phyloP scores from a whole-genome alignment of 2,797 vertebrate species.

The Rhinatrema bivittatum region DNA sequence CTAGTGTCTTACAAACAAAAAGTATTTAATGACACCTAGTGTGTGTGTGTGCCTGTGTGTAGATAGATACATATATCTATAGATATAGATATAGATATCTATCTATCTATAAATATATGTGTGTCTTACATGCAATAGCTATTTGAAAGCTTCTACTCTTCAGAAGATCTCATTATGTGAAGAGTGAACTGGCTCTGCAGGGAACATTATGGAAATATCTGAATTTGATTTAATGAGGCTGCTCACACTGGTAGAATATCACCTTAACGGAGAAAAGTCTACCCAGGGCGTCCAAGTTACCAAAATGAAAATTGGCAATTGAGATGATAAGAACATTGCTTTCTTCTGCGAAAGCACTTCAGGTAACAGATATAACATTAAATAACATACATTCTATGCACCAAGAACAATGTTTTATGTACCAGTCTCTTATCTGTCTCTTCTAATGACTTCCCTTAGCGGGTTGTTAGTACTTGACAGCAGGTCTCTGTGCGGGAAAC shows the following conservation, averaged over 20 bases:
- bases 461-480: constrained; percentile 99
- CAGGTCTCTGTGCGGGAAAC: constrained; percentile 95
- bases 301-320: constrained; percentile 78
- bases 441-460: constrained; percentile 99
- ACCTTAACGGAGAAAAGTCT: constrained; percentile 75
- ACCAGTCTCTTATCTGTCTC: constrained; percentile 94
- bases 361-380: constrained; percentile 82
- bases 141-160: constrained; percentile 78
- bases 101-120: constrained; percentile 55
- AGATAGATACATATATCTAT: constrained; percentile 49
- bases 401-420: constrained; percentile 93
- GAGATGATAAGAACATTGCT: constrained; percentile 71
- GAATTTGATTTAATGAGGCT: constrained; percentile 89
- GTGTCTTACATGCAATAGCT: constrained; percentile 71
- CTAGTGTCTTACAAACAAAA: constrained; percentile 60
- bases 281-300: constrained; percentile 72
- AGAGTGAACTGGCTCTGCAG: constrained; percentile 80
- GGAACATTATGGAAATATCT: constrained; percentile 90
- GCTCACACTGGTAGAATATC: constrained; percentile 79
- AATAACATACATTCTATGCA: constrained; percentile 84
- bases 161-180: constrained; percentile 84
- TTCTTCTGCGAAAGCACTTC: constrained; percentile 70
- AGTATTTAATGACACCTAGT: constrained; percentile 38
- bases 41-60: neutral
- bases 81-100: constrained; percentile 27